Conservation (phyloP, 2,888 invertebrate genomes). For the Cephus rjabovi region DNA sequence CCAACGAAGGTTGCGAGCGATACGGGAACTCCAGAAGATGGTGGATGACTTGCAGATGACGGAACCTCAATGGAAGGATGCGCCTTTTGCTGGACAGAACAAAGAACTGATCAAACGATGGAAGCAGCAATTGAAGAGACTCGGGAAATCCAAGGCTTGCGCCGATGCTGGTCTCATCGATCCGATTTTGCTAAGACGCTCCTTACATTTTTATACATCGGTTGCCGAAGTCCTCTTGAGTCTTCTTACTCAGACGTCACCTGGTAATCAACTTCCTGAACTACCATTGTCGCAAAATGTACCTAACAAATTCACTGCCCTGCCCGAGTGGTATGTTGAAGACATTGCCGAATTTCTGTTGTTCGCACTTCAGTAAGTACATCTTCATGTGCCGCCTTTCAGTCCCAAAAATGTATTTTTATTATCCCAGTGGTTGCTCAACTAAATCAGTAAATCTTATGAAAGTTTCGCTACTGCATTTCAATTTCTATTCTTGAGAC, state of each 20-base stretch:
- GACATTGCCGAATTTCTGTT: conserved; percentile 96
- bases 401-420: neutral
- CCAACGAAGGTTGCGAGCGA: conserved; percentile 78
- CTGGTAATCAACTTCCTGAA: conserved; percentile 66
- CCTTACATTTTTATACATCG: conserved; percentile 88
- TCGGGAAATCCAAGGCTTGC: conserved; percentile 86
- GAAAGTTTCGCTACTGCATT: neutral
- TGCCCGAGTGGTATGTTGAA: conserved; percentile 98
- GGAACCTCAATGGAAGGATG: conserved; percentile 85
- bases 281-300: conserved; percentile 73
- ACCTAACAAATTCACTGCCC: conserved; percentile 84
- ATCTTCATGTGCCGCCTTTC: neutral
- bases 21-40: conserved; percentile 88
- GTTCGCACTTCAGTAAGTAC: conserved; percentile 90
- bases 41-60: conserved; percentile 86
- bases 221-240: conserved; percentile 83
- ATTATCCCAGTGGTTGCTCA: neutral
- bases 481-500: conserved; percentile 2
- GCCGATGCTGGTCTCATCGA: conserved; percentile 92
- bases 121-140: conserved; percentile 84
- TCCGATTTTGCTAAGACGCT: conserved; percentile 82
- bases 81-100: conserved; percentile 81
- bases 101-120: conserved; percentile 86
- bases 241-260: conserved; percentile 72
- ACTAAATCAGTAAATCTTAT: neutral